A percentile compares a stretch with the other conserved stretches of the same genome.
These are phyloP conservation scores for Holcopasites calliopsidis DNA, from an alignment of 1,140 invertebrate species.

Conservation along the genomic window DNA sequence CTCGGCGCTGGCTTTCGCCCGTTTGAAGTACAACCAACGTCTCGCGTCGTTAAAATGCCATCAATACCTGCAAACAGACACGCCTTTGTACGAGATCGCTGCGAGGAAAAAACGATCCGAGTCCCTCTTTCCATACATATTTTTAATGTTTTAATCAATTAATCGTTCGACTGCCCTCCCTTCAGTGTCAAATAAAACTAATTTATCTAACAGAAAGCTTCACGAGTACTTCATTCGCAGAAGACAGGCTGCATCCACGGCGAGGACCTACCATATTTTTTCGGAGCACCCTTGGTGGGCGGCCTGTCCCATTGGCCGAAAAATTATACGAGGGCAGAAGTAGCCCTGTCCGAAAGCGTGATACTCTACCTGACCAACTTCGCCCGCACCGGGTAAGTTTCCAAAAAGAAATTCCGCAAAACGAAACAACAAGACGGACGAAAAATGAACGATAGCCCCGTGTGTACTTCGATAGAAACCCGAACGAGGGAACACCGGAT, in stretches of 20 bases:
- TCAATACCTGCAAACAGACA: slow-evolving; percentile 34
- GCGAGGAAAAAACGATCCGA: not conserved
- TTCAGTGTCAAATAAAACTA: no score
- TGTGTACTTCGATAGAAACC: slow-evolving; percentile 85
- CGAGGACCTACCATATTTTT: slow-evolving; percentile 95
- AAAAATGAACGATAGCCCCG: slow-evolving; percentile 5
- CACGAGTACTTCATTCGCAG: slow-evolving; percentile 77
- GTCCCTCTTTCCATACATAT: not conserved
- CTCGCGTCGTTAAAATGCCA: slow-evolving; percentile 46
- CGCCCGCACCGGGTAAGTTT: slow-evolving; percentile 95
- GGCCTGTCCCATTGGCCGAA: slow-evolving; percentile 90
- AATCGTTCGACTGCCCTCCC: no score
- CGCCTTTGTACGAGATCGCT: slow-evolving; percentile 1
- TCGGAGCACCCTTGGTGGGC: slow-evolving; percentile 89
- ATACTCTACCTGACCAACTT: slow-evolving; percentile 99
- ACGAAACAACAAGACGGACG: no score
- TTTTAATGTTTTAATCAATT: no score
- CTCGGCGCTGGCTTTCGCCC: slow-evolving; percentile 14
- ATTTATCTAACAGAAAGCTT: no score
- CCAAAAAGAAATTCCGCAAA: not conserved
- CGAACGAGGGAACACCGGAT: slow-evolving; percentile 87
- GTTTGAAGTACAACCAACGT: slow-evolving; percentile 39
- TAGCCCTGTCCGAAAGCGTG: slow-evolving; percentile 92
- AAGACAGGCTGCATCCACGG: slow-evolving; percentile 93
- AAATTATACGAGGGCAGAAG: slow-evolving; percentile 95